Base-by-base conservation (phyloP, 2,888 invertebrate genomes). In the Podabrus alpinus region DNA sequence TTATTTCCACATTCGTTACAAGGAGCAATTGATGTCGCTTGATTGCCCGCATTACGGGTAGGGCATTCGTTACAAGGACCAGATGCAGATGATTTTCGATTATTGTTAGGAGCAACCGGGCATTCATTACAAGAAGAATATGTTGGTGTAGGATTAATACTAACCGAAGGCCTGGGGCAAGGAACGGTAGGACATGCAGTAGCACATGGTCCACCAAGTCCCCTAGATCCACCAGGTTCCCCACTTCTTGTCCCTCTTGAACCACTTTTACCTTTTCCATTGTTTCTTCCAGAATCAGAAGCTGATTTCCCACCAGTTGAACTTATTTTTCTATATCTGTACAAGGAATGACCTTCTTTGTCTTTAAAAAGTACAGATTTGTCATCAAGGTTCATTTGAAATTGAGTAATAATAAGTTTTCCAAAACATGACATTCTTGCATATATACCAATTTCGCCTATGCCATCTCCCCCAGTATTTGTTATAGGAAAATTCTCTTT, bases 401-500 rank as follows among this genome's bases (percentile, higher is more conserved):
- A 93, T 81, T 90, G 91, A 0, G 93, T 93, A 11, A 92, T 89
- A 24, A 93, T 92, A 72, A 90, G 83, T 80, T 90, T 90, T 2
- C 93, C 93, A 80, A 92, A 92, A 81, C 92, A 92, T 9, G 92
- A 92, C 83, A 92, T 90, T 10, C 93, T 87, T 66, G 92, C 86
- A 84, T 92, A 92, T 82, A 92, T 89, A 0, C 89, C 85, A 11
- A 92, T 89, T 78, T 90, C 89, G 4, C 92, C 92, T 2, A 91
- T 89, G 78, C 88, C 86, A 9, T 86, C 85, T 0, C 89, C 89
- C 59, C 89, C 89, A 0, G 88, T 83, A 25, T 89, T 89, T 2
- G 86, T 83, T 11, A 93, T 88, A 66, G 88, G 88, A 81, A 91
- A 92, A 2, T 89, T 88, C 80, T 92, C 91, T 82, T 92, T 92